Evolutionary conservation across 2,888 invertebrate species (phyloP), one percentile per base, ranked within the genome.

Genomic region (Cerastoderma edule): DNA sequence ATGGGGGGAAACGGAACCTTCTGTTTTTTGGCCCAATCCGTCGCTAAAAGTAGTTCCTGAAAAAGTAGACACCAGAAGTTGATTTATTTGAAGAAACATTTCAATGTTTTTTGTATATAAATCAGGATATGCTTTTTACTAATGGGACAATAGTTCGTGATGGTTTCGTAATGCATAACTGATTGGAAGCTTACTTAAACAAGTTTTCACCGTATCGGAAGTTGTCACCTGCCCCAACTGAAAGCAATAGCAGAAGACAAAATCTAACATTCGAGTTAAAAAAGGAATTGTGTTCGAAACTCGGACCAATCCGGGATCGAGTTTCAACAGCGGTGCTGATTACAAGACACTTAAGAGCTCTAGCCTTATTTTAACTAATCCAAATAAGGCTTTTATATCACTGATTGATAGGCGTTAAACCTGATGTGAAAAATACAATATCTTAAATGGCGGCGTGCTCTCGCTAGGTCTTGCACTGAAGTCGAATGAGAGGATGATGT

Each of bases 1-100:
- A 93, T 92, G 0, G 92, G 93, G n/a, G 93, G 93, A 83, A 93
- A 93, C 1, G 92, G 89, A 16, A 93, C 85, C n/a, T 91, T 86
- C 78, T 70, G 92, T 80, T 44, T 79, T 50, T 79, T 79, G 0
- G 82, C 82, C 82, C 82, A 82, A 75, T 80, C 2, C 78, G 93
- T 93, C 0, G 93, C 93, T 24, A 93, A 78, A n/a, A 92, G 75
- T 24, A 93, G 85, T 85, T 93, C 93, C 92, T 93, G 83, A 39
- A 80, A 46, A 65, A 22, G 39, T 39, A 39, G 16, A 39, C 16
- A 13, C 16, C 39, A 39, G 16, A 16, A 39, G 16, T 16, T 8
- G 10, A 39, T 39, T 39, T 16, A 8, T 39, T 39, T 39, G 8
- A 39, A 10, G 16, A 39, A 39, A 39, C 10, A 10, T 10, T 39